These are phyloP conservation scores for Drosophila paucipuncta DNA, from an alignment of 2,888 invertebrate species.

Conservation along the genomic window DNA sequence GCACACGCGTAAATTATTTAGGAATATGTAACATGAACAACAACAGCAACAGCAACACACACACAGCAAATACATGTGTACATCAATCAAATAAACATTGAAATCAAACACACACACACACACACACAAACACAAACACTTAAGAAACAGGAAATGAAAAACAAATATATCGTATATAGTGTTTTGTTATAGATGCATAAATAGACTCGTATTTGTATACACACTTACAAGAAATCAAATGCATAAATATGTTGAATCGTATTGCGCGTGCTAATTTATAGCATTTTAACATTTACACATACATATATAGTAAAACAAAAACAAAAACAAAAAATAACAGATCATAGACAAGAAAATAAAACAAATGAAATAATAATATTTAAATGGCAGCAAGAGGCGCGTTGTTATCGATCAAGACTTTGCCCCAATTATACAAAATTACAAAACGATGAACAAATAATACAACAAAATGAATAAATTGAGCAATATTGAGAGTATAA, in stretches of 20 bases:
- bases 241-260: constrained; percentile 42
- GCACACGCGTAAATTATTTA: constrained; percentile 16
- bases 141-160: constrained; percentile 11
- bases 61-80: constrained; percentile 28
- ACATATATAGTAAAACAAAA: constrained; percentile 33
- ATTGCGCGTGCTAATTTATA: constrained; percentile 42
- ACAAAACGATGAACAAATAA: constrained; percentile 41
- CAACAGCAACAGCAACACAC: neutral
- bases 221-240: constrained; percentile 11
- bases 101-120: constrained; percentile 7
- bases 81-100: constrained; percentile 46
- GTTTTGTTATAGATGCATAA: constrained; percentile 43
- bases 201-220: constrained; percentile 29
- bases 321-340: neutral
- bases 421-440: constrained; percentile 54
- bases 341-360: constrained; percentile 5
- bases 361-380: constrained; percentile 15
- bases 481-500: constrained; percentile 53
- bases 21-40: constrained; percentile 20
- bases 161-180: constrained; percentile 30
- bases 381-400: constrained; percentile 40
- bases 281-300: constrained; percentile 56
- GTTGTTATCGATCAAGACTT: constrained; percentile 63
- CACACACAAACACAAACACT: constrained; percentile 1
- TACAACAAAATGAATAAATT: constrained; percentile 57